Percentiles rank a stretch among this genome's conserved stretches.
These are phyloP conservation scores for Idaea straminata DNA, from an alignment of 2,888 invertebrate genomes.

Conservation along the genomic window DNA sequence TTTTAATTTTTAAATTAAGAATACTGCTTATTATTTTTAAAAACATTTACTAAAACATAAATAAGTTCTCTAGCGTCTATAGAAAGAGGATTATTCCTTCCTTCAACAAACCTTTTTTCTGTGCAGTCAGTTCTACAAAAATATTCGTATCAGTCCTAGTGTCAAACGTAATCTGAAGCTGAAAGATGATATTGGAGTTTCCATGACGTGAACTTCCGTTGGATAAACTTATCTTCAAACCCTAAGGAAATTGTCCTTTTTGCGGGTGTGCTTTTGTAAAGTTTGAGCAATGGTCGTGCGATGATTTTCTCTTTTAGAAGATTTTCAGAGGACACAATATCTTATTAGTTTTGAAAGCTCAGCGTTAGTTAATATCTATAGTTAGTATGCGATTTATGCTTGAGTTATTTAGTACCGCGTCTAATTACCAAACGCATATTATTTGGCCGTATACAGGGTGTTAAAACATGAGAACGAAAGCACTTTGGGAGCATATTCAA, in stretches of 20 bases:
- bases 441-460: constrained; percentile 29
- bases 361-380: not conserved
- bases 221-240: constrained; percentile 33
- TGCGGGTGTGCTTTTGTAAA: constrained; percentile 29
- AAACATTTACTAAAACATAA: too few species aligned
- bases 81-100: too few species aligned
- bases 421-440: constrained; percentile 42
- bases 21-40: too few species aligned
- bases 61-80: too few species aligned
- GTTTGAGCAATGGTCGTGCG: constrained; percentile 30
- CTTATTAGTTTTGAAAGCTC: not conserved
- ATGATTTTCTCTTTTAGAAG: constrained; percentile 22
- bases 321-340: constrained; percentile 5
- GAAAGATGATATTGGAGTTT: constrained; percentile 55
- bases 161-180: constrained; percentile 41
- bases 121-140: constrained; percentile 28
- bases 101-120: too few species aligned
- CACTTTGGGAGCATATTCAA: too few species aligned
- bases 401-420: constrained; percentile 36
- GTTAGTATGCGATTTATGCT: constrained; percentile 22
- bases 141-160: constrained; percentile 45
- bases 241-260: constrained; percentile 44
- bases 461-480: too few species aligned
- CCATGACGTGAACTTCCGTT: constrained; percentile 32
- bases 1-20: too few species aligned